Percentiles rank a stretch among this genome's conserved stretches.
These are phyloP conservation scores for Pelagia noctiluca DNA, from an alignment of 30 jellyfish, hydroid and myxozoan genomes.

Conservation along the genomic window DNA sequence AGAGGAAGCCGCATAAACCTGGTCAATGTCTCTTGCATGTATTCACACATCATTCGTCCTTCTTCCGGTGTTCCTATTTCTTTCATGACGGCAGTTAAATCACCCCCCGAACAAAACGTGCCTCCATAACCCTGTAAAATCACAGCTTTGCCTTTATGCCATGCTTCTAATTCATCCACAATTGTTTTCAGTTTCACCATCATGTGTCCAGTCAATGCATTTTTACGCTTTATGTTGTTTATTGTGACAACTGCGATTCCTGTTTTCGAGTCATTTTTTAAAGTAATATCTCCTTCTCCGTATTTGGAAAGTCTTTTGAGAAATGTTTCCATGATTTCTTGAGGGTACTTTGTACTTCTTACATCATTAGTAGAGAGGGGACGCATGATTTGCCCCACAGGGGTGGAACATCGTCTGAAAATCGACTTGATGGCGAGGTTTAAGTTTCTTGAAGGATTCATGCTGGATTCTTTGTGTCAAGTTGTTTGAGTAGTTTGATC, in stretches of 20 bases:
- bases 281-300: conserved; percentile 50
- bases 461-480: too few species aligned
- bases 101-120: conserved; percentile 95
- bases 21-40: conserved; percentile 78
- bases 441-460: too few species aligned
- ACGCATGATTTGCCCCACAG: too few species aligned
- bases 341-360: conserved; percentile 47
- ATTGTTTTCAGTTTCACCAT: conserved; percentile 57
- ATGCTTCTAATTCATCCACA: conserved; percentile 58
- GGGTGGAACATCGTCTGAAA: too few species aligned
- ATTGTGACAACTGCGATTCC: conserved; percentile 77
- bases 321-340: conserved; percentile 52
- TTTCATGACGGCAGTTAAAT: conserved; percentile 78
- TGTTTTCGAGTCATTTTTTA: conserved; percentile 32
- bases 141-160: conserved; percentile 86
- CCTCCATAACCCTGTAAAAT: conserved; percentile 71
- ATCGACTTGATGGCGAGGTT: too few species aligned
- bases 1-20: conserved; percentile 82
- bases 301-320: conserved; percentile 33
- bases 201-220: conserved; percentile 89
- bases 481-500: too few species aligned
- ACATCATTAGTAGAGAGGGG: conserved; percentile 52
- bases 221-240: conserved; percentile 72
- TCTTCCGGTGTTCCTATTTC: conserved; percentile 80
- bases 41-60: conserved; percentile 86